phyloP scores from a whole-genome alignment of 2,113 vertebrate species.

The Oncorhynchus gorbuscha region DNA sequence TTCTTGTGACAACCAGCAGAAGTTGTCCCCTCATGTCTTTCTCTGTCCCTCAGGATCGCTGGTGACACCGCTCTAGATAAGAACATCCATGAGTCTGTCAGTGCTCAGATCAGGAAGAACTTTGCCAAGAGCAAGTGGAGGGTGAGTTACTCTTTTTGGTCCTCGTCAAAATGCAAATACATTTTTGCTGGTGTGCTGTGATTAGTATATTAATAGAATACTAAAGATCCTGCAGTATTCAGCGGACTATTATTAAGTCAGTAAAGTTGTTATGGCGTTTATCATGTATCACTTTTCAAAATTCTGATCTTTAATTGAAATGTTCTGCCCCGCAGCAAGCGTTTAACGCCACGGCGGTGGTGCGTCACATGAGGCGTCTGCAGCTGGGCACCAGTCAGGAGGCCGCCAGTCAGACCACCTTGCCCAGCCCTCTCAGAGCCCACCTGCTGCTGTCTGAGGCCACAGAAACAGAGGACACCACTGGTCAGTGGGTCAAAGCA shows the following conservation, averaged over 20 bases:
- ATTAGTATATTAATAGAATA: background rate
- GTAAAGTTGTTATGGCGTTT: background rate
- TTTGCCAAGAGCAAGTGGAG: conserved; percentile 99
- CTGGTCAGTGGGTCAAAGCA: conserved; percentile 55
- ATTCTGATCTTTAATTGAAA: conserved; percentile 5
- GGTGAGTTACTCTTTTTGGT: conserved; percentile 67
- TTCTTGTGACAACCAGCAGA: background rate
- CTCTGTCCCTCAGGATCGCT: conserved; percentile 81
- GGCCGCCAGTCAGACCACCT: conserved; percentile 68
- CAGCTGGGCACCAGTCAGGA: conserved; percentile 91
- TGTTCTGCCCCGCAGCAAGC: conserved; percentile 82
- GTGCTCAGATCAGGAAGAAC: conserved; percentile 97
- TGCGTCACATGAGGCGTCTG: conserved; percentile 93
- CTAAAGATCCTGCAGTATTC: background rate
- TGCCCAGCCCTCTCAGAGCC: conserved; percentile 65
- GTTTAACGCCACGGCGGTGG: conserved; percentile 95
- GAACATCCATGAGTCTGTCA: conserved; percentile 98
- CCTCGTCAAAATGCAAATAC: background rate
- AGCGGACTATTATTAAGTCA: background rate
- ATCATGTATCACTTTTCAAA: no score
- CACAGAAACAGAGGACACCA: conserved; percentile 58
- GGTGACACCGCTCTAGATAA: conserved; percentile 95
- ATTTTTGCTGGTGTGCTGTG: background rate
- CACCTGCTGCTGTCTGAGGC: conserved; percentile 69
- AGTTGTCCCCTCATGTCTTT: background rate